Conservation (phyloP, 2,113 vertebrate species). For the Chaenocephalus aceratus region DNA sequence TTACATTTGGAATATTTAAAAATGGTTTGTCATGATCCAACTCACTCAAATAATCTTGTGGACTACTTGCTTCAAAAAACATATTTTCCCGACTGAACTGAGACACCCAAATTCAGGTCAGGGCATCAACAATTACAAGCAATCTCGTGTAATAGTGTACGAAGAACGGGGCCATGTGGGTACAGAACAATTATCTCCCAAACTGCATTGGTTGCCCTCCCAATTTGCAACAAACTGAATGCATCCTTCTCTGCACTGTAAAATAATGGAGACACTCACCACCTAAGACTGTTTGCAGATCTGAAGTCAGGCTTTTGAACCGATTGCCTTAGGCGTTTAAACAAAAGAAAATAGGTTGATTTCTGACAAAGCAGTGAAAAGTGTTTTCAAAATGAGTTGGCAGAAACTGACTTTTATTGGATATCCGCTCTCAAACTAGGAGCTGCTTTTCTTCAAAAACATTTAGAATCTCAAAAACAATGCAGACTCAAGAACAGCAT, state of each 20-base stretch:
- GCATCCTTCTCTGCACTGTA: conserved; percentile 34
- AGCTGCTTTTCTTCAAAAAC: conserved; percentile 22
- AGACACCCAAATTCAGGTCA: neutral
- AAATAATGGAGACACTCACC: conserved; percentile 44
- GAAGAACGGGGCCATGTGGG: conserved; percentile 62
- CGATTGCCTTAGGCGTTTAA: conserved; percentile 4
- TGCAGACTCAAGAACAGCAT: conserved; percentile 35
- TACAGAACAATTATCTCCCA: conserved; percentile 63
- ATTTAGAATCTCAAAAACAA: conserved; percentile 20
- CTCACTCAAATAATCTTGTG: neutral
- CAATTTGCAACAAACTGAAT: conserved; percentile 46
- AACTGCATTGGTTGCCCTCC: conserved; percentile 44
- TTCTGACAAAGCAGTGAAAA: conserved; percentile 26
- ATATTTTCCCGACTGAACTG: conserved; percentile 4
- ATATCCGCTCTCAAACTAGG: conserved; percentile 37
- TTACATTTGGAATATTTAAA: neutral
- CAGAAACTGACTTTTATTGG: conserved; percentile 30
- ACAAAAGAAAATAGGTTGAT: conserved; percentile 9
- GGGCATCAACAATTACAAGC: conserved; percentile 15
- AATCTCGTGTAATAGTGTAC: conserved; percentile 13
- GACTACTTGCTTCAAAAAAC: neutral
- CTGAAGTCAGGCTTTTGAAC: conserved; percentile 4
- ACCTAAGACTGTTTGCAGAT: conserved; percentile 17
- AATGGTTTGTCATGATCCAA: neutral
- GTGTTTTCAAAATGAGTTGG: conserved; percentile 31